These are phyloP conservation scores for Bimastos eiseni DNA, from an alignment of 2,888 invertebrate genomes.

Conservation along the genomic window DNA sequence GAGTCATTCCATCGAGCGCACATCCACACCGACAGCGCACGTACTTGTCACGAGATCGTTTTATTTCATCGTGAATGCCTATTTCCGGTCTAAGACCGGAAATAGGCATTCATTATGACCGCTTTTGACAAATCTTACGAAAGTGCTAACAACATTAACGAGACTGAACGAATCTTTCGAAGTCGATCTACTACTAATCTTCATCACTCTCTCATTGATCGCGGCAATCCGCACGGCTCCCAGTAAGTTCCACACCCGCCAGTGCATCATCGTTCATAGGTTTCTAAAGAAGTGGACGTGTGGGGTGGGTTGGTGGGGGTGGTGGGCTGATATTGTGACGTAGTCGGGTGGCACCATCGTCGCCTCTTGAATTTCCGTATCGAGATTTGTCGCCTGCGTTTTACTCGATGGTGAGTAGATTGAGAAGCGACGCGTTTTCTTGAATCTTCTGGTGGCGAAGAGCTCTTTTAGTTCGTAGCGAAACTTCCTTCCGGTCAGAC, in stretches of 20 bases:
- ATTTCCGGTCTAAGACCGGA: neutral
- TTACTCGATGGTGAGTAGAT: neutral
- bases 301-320: neutral
- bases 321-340: neutral
- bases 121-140: neutral
- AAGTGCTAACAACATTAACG: neutral
- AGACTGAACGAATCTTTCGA: neutral
- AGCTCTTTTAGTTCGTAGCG: conserved; percentile 33
- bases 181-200: neutral
- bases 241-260: neutral
- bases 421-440: neutral
- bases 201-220: neutral
- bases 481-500: conserved; percentile 40
- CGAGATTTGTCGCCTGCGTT: neutral
- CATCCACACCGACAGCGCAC: neutral
- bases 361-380: neutral
- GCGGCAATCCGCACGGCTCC: neutral
- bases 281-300: neutral
- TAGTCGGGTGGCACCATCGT: neutral
- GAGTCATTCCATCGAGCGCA: neutral
- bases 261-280: neutral
- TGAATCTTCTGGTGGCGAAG: neutral
- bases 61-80: neutral
- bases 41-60: neutral
- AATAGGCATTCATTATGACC: neutral